phyloP scores from a whole-genome alignment of 2,797 vertebrate species.

The Hapalemur alaotrensis region DNA sequence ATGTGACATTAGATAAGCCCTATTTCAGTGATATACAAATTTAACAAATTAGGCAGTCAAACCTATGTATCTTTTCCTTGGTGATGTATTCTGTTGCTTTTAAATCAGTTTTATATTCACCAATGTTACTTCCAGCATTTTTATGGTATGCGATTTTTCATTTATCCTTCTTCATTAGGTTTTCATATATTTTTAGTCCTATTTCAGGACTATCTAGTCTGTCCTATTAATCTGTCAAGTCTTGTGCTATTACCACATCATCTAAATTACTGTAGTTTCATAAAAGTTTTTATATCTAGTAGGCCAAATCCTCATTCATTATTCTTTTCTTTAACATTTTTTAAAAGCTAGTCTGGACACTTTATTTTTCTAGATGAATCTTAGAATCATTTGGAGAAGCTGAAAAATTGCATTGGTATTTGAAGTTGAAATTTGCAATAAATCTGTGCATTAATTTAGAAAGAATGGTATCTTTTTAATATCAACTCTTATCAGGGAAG shows the following conservation, averaged over 20 bases:
- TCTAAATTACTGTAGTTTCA: constrained; percentile 60
- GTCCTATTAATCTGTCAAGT: constrained; percentile 65
- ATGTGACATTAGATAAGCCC: constrained; percentile 47
- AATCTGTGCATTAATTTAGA: constrained; percentile 25
- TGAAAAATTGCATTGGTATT: constrained; percentile 17
- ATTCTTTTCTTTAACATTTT: constrained; percentile 36
- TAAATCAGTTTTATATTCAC: constrained; percentile 72
- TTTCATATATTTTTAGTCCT: constrained; percentile 66
- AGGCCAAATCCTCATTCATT: constrained; percentile 17
- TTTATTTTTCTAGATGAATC: constrained; percentile 43
- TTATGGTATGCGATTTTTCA: constrained; percentile 65
- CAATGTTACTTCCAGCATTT: constrained; percentile 52
- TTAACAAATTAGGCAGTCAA: constrained; percentile 45
- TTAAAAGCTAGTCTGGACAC: not conserved
- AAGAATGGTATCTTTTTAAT: not conserved
- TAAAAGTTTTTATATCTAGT: constrained; percentile 64
- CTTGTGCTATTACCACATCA: constrained; percentile 8
- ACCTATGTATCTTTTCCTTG: constrained; percentile 48
- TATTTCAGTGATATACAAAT: constrained; percentile 49
- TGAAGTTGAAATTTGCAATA: constrained; percentile 39
- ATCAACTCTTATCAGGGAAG: not conserved
- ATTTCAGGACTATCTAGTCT: constrained; percentile 56
- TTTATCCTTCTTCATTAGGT: constrained; percentile 72
- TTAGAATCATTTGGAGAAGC: constrained; percentile 30
- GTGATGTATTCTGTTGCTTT: constrained; percentile 53